Evolutionary conservation across 2,888 invertebrate genomes (phyloP).

Genomic region (Elaeidobius kamerunicus): DNA sequence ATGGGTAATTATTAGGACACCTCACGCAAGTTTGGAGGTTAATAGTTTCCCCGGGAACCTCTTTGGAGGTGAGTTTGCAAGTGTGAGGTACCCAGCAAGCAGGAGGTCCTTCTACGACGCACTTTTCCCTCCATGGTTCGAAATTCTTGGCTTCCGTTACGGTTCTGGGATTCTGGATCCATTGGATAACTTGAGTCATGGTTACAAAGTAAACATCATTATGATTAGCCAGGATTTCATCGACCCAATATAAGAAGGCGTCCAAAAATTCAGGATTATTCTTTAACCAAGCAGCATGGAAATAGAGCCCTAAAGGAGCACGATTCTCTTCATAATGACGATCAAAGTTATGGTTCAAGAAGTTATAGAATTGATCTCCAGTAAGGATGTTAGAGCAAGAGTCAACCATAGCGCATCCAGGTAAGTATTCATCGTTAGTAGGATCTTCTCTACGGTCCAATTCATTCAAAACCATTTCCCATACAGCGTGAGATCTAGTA

Average conservation of each 20-base stretch:
- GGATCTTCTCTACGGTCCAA: slow-evolving; percentile 90
- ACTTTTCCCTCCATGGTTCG: slow-evolving; percentile 94
- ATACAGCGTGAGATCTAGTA: slow-evolving; percentile 88
- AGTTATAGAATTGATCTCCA: slow-evolving; percentile 92
- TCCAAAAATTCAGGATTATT: slow-evolving; percentile 91
- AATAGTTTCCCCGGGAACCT: slow-evolving; percentile 91
- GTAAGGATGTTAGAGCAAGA: slow-evolving; percentile 90
- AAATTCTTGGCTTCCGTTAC: slow-evolving; percentile 84
- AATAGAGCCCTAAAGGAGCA: slow-evolving; percentile 84
- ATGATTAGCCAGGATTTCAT: slow-evolving; percentile 79
- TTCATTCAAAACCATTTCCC: slow-evolving; percentile 97
- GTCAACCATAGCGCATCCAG: slow-evolving; percentile 93
- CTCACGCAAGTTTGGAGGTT: slow-evolving; percentile 90
- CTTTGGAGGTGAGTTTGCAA: slow-evolving; percentile 88
- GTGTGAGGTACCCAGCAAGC: slow-evolving; percentile 88
- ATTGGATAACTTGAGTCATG: slow-evolving; percentile 95
- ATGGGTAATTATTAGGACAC: slow-evolving; percentile 93
- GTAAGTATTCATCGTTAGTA: slow-evolving; percentile 81
- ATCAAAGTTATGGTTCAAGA: slow-evolving; percentile 91
- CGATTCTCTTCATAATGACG: slow-evolving; percentile 88
- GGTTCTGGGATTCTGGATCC: slow-evolving; percentile 91
- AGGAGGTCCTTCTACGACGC: slow-evolving; percentile 77
- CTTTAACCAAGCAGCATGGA: slow-evolving; percentile 92
- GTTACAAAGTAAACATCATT: slow-evolving; percentile 93
- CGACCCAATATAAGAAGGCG: slow-evolving; percentile 91